Conservation (phyloP, 30 jellyfish, hydroid and myxozoan species). For the Pelagia noctiluca region DNA sequence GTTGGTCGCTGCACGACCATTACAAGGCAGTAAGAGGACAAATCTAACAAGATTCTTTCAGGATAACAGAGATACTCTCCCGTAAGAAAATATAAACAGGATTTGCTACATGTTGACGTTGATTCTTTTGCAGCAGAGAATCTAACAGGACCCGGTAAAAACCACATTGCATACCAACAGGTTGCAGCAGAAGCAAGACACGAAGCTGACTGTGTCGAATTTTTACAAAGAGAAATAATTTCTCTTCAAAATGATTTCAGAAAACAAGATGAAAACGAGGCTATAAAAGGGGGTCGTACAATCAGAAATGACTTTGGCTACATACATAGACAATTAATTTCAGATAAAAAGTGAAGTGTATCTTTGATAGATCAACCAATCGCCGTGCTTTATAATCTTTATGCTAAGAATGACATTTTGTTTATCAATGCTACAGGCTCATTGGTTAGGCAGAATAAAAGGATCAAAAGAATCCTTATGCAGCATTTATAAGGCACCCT, state of each 20-base stretch:
- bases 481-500: neutral
- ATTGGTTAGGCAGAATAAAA: constrained; percentile 1
- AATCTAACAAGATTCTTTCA: too few species aligned
- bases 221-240: neutral
- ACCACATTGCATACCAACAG: constrained; percentile 39
- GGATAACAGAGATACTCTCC: too few species aligned
- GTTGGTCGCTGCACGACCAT: neutral
- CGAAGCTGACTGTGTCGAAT: constrained; percentile 13
- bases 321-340: constrained; percentile 3
- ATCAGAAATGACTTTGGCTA: constrained; percentile 30
- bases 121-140: neutral
- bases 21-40: too few species aligned
- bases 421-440: constrained; percentile 11
- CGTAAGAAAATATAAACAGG: neutral
- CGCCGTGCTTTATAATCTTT: constrained; percentile 14
- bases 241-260: neutral
- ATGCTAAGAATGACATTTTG: constrained; percentile 14
- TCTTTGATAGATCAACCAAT: constrained; percentile 20
- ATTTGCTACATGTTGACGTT: neutral
- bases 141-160: neutral
- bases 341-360: neutral
- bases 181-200: constrained; percentile 9
- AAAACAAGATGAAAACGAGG: too few species aligned
- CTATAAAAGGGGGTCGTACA: too few species aligned
- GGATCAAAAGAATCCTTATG: neutral